Conservation (phyloP, 2,888 invertebrate genomes). For the Drosophila maculinotata region DNA sequence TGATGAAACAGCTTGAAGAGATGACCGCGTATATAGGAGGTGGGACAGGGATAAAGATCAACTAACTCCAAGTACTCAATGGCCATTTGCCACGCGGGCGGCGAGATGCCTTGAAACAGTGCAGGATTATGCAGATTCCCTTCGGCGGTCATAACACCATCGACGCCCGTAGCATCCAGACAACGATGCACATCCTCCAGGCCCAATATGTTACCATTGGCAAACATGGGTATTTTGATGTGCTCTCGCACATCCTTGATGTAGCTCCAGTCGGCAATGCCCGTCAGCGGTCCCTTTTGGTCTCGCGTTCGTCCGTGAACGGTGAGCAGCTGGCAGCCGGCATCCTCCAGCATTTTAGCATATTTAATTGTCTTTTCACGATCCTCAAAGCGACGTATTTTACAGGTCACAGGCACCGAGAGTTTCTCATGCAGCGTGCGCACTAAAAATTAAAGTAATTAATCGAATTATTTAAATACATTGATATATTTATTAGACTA, state of each 20-base stretch:
- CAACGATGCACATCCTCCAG: slow-evolving; percentile 94
- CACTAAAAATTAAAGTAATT: slow-evolving; percentile 87
- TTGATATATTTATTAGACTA: too few relatives aligned
- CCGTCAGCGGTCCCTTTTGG: slow-evolving; percentile 98
- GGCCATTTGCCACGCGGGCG: slow-evolving; percentile 96
- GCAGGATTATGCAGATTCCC: slow-evolving; percentile 99
- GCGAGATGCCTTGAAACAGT: slow-evolving; percentile 91
- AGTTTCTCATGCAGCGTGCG: slow-evolving; percentile 89
- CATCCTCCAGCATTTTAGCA: slow-evolving; percentile 96
- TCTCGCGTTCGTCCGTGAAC: slow-evolving; percentile 98
- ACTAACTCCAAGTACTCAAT: slow-evolving; percentile 87
- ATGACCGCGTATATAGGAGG: slow-evolving; percentile 96
- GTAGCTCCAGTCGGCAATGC: slow-evolving; percentile 96
- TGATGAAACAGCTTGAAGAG: slow-evolving; percentile 98
- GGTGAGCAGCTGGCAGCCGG: slow-evolving; percentile 96
- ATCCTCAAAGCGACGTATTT: slow-evolving; percentile 95
- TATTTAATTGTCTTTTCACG: slow-evolving; percentile 94
- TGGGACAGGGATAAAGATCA: slow-evolving; percentile 93
- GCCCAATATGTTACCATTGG: slow-evolving; percentile 98
- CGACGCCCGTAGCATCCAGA: slow-evolving; percentile 92
- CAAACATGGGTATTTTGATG: slow-evolving; percentile 96
- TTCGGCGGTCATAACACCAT: slow-evolving; percentile 96
- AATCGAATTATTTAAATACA: neutral
- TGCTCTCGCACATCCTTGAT: slow-evolving; percentile 95
- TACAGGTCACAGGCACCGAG: slow-evolving; percentile 97